phyloP scores from a whole-genome alignment of 2,113 vertebrate species.

The Limanda limanda region DNA sequence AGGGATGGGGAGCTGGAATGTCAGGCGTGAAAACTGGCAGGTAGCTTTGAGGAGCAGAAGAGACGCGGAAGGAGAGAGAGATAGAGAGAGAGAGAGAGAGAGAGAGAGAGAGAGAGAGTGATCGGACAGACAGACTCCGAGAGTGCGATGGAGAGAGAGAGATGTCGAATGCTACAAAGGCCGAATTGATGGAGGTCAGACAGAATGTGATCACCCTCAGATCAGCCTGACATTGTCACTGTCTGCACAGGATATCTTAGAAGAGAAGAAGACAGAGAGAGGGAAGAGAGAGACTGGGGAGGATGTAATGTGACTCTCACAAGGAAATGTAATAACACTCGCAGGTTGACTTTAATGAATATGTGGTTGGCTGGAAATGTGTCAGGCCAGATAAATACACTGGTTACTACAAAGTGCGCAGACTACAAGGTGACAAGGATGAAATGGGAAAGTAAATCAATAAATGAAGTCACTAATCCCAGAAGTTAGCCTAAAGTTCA shows the following conservation, averaged over 20 bases:
- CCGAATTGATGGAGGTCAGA: constrained; percentile 25
- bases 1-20: constrained; percentile 7
- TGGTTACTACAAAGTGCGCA: neutral
- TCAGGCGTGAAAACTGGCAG: constrained; percentile 36
- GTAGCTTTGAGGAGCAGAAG: constrained; percentile 46
- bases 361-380: neutral
- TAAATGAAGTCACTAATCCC: constrained; percentile 14
- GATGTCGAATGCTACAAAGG: constrained; percentile 33
- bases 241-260: neutral
- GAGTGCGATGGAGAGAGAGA: neutral
- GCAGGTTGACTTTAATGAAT: neutral
- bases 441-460: constrained; percentile 28
- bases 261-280: neutral
- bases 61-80: constrained; percentile 24
- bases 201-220: constrained; percentile 10
- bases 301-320: neutral
- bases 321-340: neutral
- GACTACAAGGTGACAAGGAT: neutral
- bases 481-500: neutral
- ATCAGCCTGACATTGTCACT: constrained; percentile 21
- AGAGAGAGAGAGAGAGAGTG: constrained; percentile 14
- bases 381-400: neutral
- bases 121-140: constrained; percentile 24
- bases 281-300: neutral
- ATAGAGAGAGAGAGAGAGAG: constrained; percentile 16